A percentile compares a stretch with the other conserved stretches of the same genome.
These are phyloP conservation scores for Turritopsis rubra DNA, from an alignment of 30 jellyfish, hydroid and myxozoan genomes.

Conservation along the genomic window DNA sequence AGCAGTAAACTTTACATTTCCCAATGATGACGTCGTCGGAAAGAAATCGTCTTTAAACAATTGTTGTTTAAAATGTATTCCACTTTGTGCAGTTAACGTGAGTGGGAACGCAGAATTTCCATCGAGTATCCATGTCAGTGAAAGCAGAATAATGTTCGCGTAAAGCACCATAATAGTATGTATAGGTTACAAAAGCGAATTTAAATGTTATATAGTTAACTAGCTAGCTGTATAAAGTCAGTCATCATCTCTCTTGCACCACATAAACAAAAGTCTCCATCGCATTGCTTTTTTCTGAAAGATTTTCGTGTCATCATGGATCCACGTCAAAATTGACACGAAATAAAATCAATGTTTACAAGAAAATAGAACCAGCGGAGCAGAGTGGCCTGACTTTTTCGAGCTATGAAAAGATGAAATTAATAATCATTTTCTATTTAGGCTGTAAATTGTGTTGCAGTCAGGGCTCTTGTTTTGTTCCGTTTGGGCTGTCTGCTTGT, in stretches of 20 bases:
- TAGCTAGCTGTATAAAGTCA: background rate
- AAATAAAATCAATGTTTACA: background rate
- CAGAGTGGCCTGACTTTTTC: background rate
- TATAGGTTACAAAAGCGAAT: background rate
- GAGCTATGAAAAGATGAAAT: too few relatives aligned
- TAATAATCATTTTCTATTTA: too few relatives aligned
- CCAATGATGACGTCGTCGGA: background rate
- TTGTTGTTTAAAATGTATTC: background rate
- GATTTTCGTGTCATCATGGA: background rate
- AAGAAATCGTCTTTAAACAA: background rate
- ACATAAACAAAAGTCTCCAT: background rate
- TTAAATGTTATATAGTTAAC: background rate
- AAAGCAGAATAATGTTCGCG: background rate
- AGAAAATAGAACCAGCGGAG: background rate
- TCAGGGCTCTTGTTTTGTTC: too few relatives aligned
- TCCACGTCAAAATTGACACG: background rate
- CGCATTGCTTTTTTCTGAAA: background rate
- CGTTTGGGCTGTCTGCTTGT: too few relatives aligned
- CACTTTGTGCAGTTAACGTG: conserved; percentile 6
- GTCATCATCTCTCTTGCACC: background rate
- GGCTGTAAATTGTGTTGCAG: too few relatives aligned
- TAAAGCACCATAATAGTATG: background rate
- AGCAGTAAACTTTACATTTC: conserved; percentile 55
- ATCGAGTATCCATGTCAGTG: background rate
- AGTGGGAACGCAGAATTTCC: background rate